A percentile compares a stretch with the other conserved stretches of the same genome.
Conservation (phyloP, 1,140 invertebrate genomes). For the Brachionus calyciflorus region DNA sequence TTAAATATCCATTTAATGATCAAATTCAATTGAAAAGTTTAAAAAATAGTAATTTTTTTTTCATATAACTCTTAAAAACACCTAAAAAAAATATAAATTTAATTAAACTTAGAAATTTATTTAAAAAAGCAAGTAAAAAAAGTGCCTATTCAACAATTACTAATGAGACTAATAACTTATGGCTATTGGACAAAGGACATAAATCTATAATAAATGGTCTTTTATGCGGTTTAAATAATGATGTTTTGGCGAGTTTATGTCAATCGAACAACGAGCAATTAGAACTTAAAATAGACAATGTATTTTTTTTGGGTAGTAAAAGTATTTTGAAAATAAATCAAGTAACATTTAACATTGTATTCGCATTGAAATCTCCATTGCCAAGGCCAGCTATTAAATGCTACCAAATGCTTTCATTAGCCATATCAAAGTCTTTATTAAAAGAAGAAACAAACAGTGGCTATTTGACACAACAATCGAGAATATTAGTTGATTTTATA, state of each 20-base stretch:
- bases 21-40: conserved; percentile 27
- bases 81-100: not conserved
- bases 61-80: not conserved
- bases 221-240: conserved; percentile 12
- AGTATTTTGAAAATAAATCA: conserved; percentile 39
- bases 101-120: not conserved
- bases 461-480: conserved; percentile 9
- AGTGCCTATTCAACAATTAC: not conserved
- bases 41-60: conserved; percentile 7
- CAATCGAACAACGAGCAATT: conserved; percentile 12
- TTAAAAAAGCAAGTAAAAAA: not conserved
- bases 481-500: not conserved
- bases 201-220: conserved; percentile 27
- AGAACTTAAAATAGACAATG: conserved; percentile 46
- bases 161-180: not conserved
- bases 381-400: conserved; percentile 14
- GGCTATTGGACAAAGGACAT: not conserved
- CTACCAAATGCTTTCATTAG: conserved; percentile 12
- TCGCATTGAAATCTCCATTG: conserved; percentile 31
- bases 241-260: conserved; percentile 17
- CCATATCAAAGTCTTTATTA: not conserved
- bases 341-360: conserved; percentile 30
- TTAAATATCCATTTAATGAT: conserved; percentile 24
- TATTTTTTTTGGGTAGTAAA: conserved; percentile 8
- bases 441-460: conserved; percentile 34